These are phyloP conservation scores for Plutella xylostella DNA, from an alignment of 2,888 invertebrate genomes.

Conservation along the genomic window DNA sequence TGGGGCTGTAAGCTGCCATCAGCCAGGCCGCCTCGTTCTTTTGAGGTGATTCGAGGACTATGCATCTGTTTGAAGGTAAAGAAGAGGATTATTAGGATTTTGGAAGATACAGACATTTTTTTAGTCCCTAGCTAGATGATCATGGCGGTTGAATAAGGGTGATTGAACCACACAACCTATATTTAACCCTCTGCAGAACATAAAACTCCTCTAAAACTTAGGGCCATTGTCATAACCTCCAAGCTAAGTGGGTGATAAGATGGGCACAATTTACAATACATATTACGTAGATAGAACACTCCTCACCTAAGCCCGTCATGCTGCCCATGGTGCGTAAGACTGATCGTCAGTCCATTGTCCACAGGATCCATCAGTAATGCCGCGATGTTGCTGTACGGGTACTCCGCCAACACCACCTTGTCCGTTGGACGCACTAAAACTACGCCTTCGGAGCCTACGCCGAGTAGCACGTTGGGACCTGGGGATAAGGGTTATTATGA, in stretches of 20 bases:
- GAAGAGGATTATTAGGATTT: too few relatives aligned
- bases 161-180: too few relatives aligned
- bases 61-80: constrained; percentile 78
- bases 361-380: constrained; percentile 92
- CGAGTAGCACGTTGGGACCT: constrained; percentile 76
- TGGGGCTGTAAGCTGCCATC: constrained; percentile 91
- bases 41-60: constrained; percentile 91
- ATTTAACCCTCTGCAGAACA: too few relatives aligned
- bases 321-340: constrained; percentile 77
- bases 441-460: constrained; percentile 91
- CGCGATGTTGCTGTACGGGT: constrained; percentile 91
- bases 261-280: too few relatives aligned
- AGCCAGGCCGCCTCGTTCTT: constrained; percentile 93
- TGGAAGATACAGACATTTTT: too few relatives aligned
- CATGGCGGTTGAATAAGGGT: too few relatives aligned
- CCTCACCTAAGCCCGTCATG: constrained; percentile 65
- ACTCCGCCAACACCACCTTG: constrained; percentile 91
- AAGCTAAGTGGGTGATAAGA: too few relatives aligned
- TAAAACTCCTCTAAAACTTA: too few relatives aligned
- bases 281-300: not conserved
- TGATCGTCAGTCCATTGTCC: constrained; percentile 92
- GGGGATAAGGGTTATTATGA: not conserved
- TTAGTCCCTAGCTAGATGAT: too few relatives aligned
- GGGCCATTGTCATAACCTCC: too few relatives aligned
- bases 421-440: constrained; percentile 92